Evolutionary conservation across 2,797 vertebrate species (phyloP).

Genomic region (Pygocentrus nattereri): DNA sequence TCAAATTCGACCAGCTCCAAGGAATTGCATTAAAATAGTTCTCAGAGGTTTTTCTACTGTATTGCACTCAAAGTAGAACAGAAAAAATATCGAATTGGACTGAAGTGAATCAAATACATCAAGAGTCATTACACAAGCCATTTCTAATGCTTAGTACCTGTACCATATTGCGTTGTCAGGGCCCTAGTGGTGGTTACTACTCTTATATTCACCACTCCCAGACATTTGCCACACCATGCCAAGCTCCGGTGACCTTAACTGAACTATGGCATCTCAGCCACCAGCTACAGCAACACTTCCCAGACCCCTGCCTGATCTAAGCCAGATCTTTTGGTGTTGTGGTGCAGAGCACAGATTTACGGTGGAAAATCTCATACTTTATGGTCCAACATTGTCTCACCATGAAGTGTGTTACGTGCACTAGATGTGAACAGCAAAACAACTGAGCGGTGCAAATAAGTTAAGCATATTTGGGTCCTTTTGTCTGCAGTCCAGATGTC

Average conservation of each 20-base stretch:
- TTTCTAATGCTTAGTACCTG: background rate
- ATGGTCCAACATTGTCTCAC: conserved; percentile 73
- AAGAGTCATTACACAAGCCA: background rate
- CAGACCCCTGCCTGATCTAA: conserved; percentile 58
- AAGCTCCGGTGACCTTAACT: conserved; percentile 68
- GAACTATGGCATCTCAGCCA: conserved; percentile 65
- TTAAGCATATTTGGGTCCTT: conserved; percentile 15
- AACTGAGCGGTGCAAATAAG: conserved; percentile 78
- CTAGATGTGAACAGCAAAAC: conserved; percentile 77
- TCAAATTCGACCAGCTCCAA: too few species aligned
- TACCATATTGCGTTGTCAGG: background rate
- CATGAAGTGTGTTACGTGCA: conserved; percentile 79
- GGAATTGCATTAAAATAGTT: background rate
- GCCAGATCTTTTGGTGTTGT: conserved; percentile 67
- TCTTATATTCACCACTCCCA: background rate
- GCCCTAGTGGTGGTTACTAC: background rate
- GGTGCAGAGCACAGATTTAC: conserved; percentile 71
- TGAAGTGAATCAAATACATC: background rate
- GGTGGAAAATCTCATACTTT: conserved; percentile 78
- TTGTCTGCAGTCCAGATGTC: conserved; percentile 42
- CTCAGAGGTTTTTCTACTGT: background rate
- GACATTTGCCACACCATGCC: conserved; percentile 38
- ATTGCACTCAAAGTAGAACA: too few species aligned
- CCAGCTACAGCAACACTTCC: conserved; percentile 48
- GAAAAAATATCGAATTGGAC: too few species aligned